Evolutionary conservation across 2,888 invertebrate species (phyloP).

Genomic region (Cheilosia grossa): DNA sequence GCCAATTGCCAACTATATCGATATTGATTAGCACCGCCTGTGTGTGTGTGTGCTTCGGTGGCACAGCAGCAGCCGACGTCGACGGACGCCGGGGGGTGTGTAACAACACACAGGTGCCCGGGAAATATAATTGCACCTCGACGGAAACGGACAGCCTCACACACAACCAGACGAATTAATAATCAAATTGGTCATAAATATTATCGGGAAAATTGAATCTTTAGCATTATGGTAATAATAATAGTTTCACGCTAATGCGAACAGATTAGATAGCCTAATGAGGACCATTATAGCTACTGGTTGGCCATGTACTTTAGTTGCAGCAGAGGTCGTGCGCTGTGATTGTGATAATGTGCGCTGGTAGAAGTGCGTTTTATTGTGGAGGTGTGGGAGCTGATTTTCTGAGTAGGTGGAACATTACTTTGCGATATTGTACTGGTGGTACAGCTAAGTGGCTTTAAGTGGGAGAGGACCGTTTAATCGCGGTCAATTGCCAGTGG

Average conservation of each 20-base stretch:
- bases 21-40: constrained; percentile 66
- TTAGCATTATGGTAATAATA: constrained; percentile 65
- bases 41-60: constrained; percentile 12
- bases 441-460: not conserved
- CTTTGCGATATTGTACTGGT: not conserved
- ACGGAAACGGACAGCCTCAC: constrained; percentile 75
- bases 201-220: constrained; percentile 71
- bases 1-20: constrained; percentile 50
- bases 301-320: constrained; percentile 22
- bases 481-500: too few species aligned
- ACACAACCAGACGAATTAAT: constrained; percentile 52
- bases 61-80: constrained; percentile 3
- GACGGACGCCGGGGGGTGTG: not conserved
- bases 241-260: constrained; percentile 67
- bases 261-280: constrained; percentile 64
- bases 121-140: constrained; percentile 61
- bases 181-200: constrained; percentile 69
- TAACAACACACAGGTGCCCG: constrained; percentile 13
- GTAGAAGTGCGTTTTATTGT: constrained; percentile 28
- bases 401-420: not conserved
- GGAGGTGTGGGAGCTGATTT: not conserved
- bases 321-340: constrained; percentile 6
- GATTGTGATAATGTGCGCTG: not conserved
- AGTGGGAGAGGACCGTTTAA: not conserved
- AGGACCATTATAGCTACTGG: constrained; percentile 34